Conservation (phyloP, 1,140 invertebrate species). For the Bombus superbus region DNA sequence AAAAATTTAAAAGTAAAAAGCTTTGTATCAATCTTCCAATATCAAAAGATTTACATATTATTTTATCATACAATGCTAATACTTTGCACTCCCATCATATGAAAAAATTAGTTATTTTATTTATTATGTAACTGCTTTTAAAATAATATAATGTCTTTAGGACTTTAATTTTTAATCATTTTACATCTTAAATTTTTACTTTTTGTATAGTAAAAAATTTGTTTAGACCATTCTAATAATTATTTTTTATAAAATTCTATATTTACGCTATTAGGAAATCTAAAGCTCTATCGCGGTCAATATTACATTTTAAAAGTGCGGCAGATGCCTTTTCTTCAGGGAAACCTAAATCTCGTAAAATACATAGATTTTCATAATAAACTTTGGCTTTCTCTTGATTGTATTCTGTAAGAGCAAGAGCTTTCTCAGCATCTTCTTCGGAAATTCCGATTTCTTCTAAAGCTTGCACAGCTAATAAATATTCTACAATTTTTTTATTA, state of each 20-base stretch:
- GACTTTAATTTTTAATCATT: neutral
- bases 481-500: slow-evolving; percentile 90
- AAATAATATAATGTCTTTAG: neutral
- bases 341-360: slow-evolving; percentile 92
- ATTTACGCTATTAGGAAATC: slow-evolving; percentile 91
- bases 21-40: slow-evolving; percentile 12
- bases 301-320: slow-evolving; percentile 89
- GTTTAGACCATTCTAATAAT: slow-evolving; percentile 22
- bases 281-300: slow-evolving; percentile 93
- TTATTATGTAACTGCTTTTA: neutral
- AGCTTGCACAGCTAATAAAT: slow-evolving; percentile 79
- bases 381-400: slow-evolving; percentile 82
- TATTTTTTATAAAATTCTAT: slow-evolving; percentile 1
- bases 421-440: slow-evolving; percentile 84
- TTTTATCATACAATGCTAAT: slow-evolving; percentile 16
- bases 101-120: slow-evolving; percentile 20
- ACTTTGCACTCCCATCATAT: neutral
- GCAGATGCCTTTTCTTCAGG: slow-evolving; percentile 88
- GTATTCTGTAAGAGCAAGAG: slow-evolving; percentile 80
- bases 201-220: slow-evolving; percentile 24
- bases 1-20: slow-evolving; percentile 37
- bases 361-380: slow-evolving; percentile 85
- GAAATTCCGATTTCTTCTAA: slow-evolving; percentile 89
- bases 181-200: slow-evolving; percentile 8
- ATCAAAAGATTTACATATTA: slow-evolving; percentile 11